Evolutionary conservation across 2,888 invertebrate species (phyloP).

Genomic region (Cryptocephalus moraei): DNA sequence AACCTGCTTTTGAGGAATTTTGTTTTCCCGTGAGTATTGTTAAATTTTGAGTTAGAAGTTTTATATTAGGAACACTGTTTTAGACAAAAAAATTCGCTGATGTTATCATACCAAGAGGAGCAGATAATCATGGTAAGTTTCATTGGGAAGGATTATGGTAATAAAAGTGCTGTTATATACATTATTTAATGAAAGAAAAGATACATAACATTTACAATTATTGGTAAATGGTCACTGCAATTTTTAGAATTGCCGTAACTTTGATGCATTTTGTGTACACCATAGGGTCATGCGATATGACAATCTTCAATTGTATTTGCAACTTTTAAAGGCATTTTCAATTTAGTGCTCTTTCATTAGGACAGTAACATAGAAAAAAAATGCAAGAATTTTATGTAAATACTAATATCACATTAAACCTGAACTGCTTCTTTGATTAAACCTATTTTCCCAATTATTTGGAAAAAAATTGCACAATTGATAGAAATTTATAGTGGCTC

Average conservation of each 20-base stretch:
- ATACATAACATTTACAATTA: not conserved
- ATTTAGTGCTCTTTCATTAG: too few species aligned
- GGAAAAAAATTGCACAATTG: too few species aligned
- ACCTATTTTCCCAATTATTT: too few species aligned
- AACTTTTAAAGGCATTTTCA: too few species aligned
- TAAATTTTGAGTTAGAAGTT: not conserved
- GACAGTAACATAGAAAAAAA: too few species aligned
- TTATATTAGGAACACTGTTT: conserved; percentile 28
- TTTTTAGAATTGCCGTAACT: conserved; percentile 2
- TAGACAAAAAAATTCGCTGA: conserved; percentile 99
- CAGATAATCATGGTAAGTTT: conserved; percentile 86
- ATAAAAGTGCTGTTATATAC: too few species aligned
- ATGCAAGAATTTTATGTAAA: too few species aligned
- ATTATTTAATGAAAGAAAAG: too few species aligned
- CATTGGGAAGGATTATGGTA: not conserved
- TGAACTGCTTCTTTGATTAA: too few species aligned
- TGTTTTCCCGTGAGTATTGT: conserved; percentile 75
- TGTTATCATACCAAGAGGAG: conserved; percentile 97
- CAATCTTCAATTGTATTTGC: too few species aligned
- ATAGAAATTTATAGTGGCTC: too few species aligned
- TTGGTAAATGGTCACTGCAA: conserved; percentile 11
- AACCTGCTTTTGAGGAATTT: conserved; percentile 99
- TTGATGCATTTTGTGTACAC: not conserved
- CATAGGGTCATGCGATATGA: not conserved
- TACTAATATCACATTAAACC: too few species aligned